A percentile compares a stretch with the other conserved stretches of the same genome.
These are phyloP conservation scores for Aptenodytes forsteri DNA, from an alignment of 2,113 vertebrate species.

Conservation along the genomic window DNA sequence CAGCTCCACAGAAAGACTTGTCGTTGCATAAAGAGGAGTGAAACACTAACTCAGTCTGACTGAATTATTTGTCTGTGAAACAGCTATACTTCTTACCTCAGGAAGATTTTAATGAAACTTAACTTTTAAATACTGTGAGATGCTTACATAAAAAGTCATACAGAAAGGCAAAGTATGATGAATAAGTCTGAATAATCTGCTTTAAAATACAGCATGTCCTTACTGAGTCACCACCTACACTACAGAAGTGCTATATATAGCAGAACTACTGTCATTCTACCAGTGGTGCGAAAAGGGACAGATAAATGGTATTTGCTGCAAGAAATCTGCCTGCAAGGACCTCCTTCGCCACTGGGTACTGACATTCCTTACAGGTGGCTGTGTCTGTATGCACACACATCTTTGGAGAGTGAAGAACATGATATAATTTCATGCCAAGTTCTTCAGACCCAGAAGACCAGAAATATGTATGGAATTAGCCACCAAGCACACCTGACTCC, in stretches of 20 bases:
- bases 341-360: neutral
- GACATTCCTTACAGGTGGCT: neutral
- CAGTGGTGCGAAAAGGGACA: neutral
- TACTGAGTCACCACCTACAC: neutral
- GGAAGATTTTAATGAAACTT: neutral
- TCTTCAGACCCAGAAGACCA: neutral
- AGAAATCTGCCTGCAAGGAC: neutral
- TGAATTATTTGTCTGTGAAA: neutral
- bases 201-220: slow-evolving; percentile 29
- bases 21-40: neutral
- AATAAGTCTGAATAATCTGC: slow-evolving; percentile 16
- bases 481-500: neutral
- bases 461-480: neutral
- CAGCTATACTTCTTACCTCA: neutral
- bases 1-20: neutral
- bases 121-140: slow-evolving; percentile 9
- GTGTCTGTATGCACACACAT: neutral
- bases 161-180: neutral
- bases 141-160: neutral
- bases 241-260: neutral
- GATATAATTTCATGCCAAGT: neutral
- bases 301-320: neutral
- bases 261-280: neutral
- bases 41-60: neutral
- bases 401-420: neutral